Evolutionary conservation across 2,888 invertebrate genomes (phyloP).

Genomic region (Scaptomyza parva): DNA sequence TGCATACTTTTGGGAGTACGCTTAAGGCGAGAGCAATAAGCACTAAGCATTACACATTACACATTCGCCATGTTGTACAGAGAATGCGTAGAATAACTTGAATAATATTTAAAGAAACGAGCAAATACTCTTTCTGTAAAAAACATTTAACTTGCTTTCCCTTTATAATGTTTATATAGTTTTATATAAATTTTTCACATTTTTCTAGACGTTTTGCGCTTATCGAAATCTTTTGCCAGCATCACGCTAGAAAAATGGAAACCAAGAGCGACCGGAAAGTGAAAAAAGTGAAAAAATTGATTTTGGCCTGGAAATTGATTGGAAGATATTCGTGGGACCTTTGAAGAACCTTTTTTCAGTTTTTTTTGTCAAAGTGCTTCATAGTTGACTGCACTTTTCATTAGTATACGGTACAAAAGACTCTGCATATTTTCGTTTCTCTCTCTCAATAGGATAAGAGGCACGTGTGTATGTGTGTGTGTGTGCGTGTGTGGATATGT

Average conservation of each 20-base stretch:
- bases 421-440: background rate
- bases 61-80: slow-evolving; percentile 20
- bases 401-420: slow-evolving; percentile 14
- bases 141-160: too few relatives aligned
- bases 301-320: slow-evolving; percentile 25
- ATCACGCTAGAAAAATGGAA: slow-evolving; percentile 3
- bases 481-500: background rate
- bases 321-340: slow-evolving; percentile 15
- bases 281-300: slow-evolving; percentile 1
- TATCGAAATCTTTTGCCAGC: background rate
- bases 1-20: slow-evolving; percentile 29
- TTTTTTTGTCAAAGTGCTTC: slow-evolving; percentile 17
- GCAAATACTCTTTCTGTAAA: background rate
- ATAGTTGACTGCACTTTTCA: slow-evolving; percentile 31
- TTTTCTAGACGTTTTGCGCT: background rate
- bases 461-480: slow-evolving; percentile 10
- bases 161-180: background rate
- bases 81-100: slow-evolving; percentile 53
- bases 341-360: background rate
- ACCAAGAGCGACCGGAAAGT: background rate
- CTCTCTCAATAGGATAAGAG: background rate
- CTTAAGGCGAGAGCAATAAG: background rate
- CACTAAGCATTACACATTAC: slow-evolving; percentile 6
- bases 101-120: slow-evolving; percentile 46
- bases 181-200: background rate